Evolutionary conservation across 2,888 invertebrate genomes (phyloP).

Genomic region (Oasisia sp.): DNA sequence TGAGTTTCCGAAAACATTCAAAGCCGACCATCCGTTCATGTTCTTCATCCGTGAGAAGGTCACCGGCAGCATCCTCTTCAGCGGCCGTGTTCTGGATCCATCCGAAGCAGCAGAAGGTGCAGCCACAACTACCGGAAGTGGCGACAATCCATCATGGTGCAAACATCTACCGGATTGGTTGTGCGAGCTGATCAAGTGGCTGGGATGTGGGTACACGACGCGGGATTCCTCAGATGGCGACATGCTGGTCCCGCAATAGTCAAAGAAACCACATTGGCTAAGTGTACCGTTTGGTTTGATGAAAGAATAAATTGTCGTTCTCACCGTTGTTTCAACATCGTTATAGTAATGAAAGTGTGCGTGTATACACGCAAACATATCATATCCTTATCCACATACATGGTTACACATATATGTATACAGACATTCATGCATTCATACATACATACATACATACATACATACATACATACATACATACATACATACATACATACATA

Average conservation of each 20-base stretch:
- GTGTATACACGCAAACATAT: background rate
- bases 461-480: too few species aligned
- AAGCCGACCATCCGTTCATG: slow-evolving; percentile 57
- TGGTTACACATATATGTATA: too few species aligned
- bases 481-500: too few species aligned
- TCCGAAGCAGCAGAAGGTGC: background rate
- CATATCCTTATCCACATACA: too few species aligned
- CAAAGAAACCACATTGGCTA: background rate
- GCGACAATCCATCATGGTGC: background rate
- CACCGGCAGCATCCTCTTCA: slow-evolving; percentile 33
- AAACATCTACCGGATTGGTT: background rate
- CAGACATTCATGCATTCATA: too few species aligned
- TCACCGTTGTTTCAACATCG: background rate
- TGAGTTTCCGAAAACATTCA: slow-evolving; percentile 33
- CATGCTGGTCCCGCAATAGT: background rate
- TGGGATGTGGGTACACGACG: background rate
- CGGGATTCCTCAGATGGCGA: background rate
- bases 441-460: too few species aligned
- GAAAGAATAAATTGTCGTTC: background rate
- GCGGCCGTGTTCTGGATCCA: slow-evolving; percentile 23
- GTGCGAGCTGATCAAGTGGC: background rate
- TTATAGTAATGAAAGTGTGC: background rate
- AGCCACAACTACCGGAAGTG: background rate
- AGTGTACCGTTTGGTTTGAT: background rate
- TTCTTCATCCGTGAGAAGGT: slow-evolving; percentile 51